phyloP scores from a whole-genome alignment of 2,888 invertebrate species.

The Oscheius myriophilus region DNA sequence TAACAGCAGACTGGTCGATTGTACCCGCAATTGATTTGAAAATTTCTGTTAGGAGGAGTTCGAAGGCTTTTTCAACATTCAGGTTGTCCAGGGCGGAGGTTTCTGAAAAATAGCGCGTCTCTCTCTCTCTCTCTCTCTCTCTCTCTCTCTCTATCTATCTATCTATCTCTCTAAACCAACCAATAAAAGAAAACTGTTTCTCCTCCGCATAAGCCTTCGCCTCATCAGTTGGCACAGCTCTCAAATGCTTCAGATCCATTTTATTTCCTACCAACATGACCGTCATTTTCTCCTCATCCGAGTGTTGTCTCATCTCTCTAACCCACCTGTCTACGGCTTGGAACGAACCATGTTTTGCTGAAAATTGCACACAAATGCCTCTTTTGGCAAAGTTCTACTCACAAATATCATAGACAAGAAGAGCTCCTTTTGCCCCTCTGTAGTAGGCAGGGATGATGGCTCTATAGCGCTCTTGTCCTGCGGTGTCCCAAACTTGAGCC shows the following conservation, averaged over 20 bases:
- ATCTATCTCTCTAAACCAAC: neutral
- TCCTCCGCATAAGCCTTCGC: neutral
- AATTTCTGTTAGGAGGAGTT: neutral
- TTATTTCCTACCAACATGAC: constrained; percentile 13
- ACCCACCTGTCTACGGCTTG: neutral
- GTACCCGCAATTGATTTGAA: neutral
- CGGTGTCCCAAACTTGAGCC: no score
- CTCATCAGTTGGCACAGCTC: constrained; percentile 1
- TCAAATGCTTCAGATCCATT: neutral
- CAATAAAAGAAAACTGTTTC: constrained; percentile 1
- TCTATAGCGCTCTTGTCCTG: no score
- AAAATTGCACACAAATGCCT: no score
- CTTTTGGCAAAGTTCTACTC: no score
- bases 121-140: neutral
- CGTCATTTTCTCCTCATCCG: neutral
- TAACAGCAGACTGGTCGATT: neutral
- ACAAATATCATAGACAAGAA: no score
- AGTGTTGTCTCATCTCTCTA: neutral
- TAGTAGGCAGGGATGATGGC: no score
- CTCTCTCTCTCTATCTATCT: no score
- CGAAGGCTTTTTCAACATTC: neutral
- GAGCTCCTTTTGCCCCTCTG: no score
- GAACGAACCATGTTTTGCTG: constrained; percentile 4
- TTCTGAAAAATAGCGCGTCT: neutral
- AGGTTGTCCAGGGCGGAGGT: constrained; percentile 1